phyloP scores from a whole-genome alignment of 53 echinoderm and acorn worm genomes.

The Actinopyga echinites region DNA sequence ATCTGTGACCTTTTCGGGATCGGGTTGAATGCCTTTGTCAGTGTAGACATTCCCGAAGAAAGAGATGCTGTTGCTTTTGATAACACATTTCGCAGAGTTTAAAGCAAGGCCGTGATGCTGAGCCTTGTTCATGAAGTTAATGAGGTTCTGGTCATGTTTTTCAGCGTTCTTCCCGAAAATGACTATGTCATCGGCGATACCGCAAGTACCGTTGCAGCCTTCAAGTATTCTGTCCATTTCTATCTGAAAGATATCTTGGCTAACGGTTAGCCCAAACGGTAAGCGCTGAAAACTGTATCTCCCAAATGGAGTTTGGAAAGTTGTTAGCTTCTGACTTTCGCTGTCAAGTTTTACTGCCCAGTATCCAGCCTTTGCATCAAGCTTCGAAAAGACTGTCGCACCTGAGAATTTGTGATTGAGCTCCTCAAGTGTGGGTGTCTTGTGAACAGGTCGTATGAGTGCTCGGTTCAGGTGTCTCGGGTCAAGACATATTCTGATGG shows the following conservation, averaged over 20 bases:
- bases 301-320: constrained; percentile 56
- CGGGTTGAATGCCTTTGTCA: constrained; percentile 51
- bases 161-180: constrained; percentile 17
- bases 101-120: constrained; percentile 29
- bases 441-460: constrained; percentile 34
- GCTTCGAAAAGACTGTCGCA: constrained; percentile 46
- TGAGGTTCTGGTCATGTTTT: constrained; percentile 50
- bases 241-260: constrained; percentile 55
- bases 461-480: constrained; percentile 35
- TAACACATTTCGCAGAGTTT: constrained; percentile 46
- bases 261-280: constrained; percentile 28
- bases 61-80: constrained; percentile 46
- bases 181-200: constrained; percentile 56
- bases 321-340: constrained; percentile 47
- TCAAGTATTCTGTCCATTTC: constrained; percentile 54
- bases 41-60: constrained; percentile 61
- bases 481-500: constrained; percentile 52
- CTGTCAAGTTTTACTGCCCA: constrained; percentile 56
- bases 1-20: constrained; percentile 53
- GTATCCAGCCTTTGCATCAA: constrained; percentile 62
- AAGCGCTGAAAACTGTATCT: constrained; percentile 28
- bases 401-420: constrained; percentile 50
- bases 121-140: constrained; percentile 32
- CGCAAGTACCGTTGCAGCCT: constrained; percentile 1
- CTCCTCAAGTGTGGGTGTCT: constrained; percentile 52